Base-by-base conservation (phyloP, 2,797 vertebrate species). In the Sebastes wilsoni region DNA sequence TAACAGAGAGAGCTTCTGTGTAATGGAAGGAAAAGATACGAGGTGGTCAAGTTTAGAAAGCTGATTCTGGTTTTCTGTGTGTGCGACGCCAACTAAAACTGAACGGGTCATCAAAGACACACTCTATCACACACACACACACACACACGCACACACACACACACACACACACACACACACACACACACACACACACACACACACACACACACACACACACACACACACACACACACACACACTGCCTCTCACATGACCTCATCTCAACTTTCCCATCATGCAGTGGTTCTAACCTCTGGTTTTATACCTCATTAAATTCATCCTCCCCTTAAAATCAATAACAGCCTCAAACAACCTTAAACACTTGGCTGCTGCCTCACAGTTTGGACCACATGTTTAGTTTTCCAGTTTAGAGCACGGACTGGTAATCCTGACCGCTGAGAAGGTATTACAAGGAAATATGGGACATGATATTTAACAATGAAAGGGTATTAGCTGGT, bases 11-110 rank as follows among this genome's bases (percentile, higher is more conserved):
- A 36, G 83, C 58, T 64, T 81, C 82, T 88, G 86, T 78, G 81
- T 87, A 80, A 83, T 90, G 85, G 83, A 87, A 88, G 65, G 75
- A 81, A 78, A 22, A 89, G 86, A 87, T 86, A 88, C 0, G 69
- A 81, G 38, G 56, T 23, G 72, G 75, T 82, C 66, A 3, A 52
- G 85, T 82, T 87, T 22, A 85, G 78, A 77, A 28, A 73, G 77
- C 61, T 5, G 30, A 46, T 52, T 52, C 20, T 69, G 80, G 22
- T 67, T 18, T 79, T 42, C 38, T 42, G 38, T 42, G 38, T 42
- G 38, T 42, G 59, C 20, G 83, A 87, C 36, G 72, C 78, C 80
- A 81, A 38, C 56, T n/a, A 12, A 61, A 75, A 66, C 55, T 30
- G 8, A 77, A 42, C 30, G 6, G 25, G 28, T 62, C 76, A 75